Base-by-base conservation (phyloP, 1,140 invertebrate genomes). In the Chymomyza costata region DNA sequence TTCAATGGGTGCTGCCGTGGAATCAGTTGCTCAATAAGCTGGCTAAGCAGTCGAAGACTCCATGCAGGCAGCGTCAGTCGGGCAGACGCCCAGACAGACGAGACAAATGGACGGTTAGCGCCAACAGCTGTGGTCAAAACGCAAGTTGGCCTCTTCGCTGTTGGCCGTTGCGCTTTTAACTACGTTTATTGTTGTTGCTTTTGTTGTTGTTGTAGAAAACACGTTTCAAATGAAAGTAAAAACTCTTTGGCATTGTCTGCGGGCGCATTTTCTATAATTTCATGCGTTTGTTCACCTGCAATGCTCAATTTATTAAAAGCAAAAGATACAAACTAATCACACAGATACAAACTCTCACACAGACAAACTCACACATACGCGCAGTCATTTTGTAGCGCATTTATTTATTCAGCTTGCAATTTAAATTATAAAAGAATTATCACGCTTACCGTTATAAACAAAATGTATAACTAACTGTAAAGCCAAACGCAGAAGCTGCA, bases 211-310 rank as follows among this genome's bases (percentile, higher is more conserved):
- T n/a, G n/a, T n/a, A n/a, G n/a, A n/a, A 28, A 28, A 78, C 73
- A 73, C 63, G 71, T 78, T 78, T 67, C 71, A 80, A 78, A 78
- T 80, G 71, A 78, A 78, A 78, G 71, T 78, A 78, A 78, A 76
- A 78, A 78, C 73, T 66, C 58, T 67, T 78, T 73, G 73, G 71
- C 63, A 76, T 78, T 78, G 70, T 76, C 46, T 61, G 50, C 21
- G 21, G 39, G 46, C 32, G 45, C 25, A 21, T 51, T 47, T 44
- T 38, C 28, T 32, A 15, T 19, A 38, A 35, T 35, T 1, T 31
- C 28, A 38, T 30, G 38, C 71, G 71, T 78, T 80, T 80, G 67
- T 73, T 78, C 71, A 78, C 71, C 71, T 78, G 73, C 50, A 41
- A 28, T 50, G 21, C 19, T 58, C 16, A 43, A 38, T 49, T 57